Base-by-base conservation (phyloP, 2,888 invertebrate species). In the Horisme vitalbata region DNA sequence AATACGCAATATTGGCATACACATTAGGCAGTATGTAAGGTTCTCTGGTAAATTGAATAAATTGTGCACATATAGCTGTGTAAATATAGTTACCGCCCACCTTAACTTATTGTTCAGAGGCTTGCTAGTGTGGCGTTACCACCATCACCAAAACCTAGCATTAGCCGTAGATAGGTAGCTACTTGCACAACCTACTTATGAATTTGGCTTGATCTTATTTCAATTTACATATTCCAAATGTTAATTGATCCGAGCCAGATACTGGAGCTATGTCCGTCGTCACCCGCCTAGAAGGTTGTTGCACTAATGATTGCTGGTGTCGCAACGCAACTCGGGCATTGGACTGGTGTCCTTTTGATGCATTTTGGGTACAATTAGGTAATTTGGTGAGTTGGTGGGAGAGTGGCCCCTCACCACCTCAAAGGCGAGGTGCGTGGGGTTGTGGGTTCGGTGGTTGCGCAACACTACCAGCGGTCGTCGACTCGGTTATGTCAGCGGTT, bases 401-500 rank as follows among this genome's bases (percentile, higher is more conserved):
- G 75, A 75, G 64, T 57, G 61, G 62, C 63, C 63, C 63, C 65
- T 71, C 63, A 68, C 73, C 68, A 74, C 68, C 78, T 72, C 68
- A 68, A 62, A 64, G 65, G 68, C 55, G 74, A 64, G 69, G 76
- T 76, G 79, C 75, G 82, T 80, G 80, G 88, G 88, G 87, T 85
- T 85, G 86, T 76, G 75, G 83, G 84, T 83, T 83, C 69, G 79
- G 75, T 69, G 72, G 76, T 89, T 89, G 84, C 87, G 86, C 86
- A 88, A 89, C 75, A 12, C 23, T 23, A 37, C 20, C 76, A 68
- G 63, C 87, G 88, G 89, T 88, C 88, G 85, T 84, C 87, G 88
- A 88, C 88, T 86, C 77, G 83, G 80, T 89, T 89, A 89, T 89
- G 86, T 89, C 89, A 88, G 85, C 71, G 67, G 71, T 72, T 89